A percentile compares a stretch with the other conserved stretches of the same genome.
phyloP scores from a whole-genome alignment of 2,113 vertebrate species.

The Podiceps cristatus region DNA sequence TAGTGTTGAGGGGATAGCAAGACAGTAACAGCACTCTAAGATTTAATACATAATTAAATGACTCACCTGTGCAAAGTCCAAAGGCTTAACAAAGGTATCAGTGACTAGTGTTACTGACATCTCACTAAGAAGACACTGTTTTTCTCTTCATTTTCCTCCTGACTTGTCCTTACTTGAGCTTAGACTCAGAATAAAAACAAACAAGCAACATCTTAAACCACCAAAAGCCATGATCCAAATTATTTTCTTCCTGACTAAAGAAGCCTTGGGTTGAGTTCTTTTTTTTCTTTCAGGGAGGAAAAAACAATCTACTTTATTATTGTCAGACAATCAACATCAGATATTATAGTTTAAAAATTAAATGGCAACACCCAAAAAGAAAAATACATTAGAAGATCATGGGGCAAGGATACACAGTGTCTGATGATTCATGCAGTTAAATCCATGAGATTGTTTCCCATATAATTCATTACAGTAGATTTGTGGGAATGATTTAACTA shows the following conservation, averaged over 20 bases:
- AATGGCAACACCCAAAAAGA: neutral
- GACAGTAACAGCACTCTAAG: neutral
- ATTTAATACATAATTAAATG: neutral
- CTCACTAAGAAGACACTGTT: neutral
- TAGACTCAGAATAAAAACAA: neutral
- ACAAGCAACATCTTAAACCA: neutral
- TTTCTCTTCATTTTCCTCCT: neutral
- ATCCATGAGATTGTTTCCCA: neutral
- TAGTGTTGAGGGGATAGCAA: neutral
- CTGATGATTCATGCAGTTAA: neutral
- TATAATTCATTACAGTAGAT: neutral
- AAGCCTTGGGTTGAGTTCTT: neutral
- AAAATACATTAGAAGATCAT: neutral
- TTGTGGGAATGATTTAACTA: neutral
- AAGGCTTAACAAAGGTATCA: neutral
- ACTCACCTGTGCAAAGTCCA: neutral
- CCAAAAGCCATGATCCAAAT: neutral
- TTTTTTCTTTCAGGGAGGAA: neutral
- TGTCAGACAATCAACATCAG: neutral
- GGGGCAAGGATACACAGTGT: neutral
- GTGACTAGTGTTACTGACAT: neutral
- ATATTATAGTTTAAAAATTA: neutral
- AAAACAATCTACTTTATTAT: neutral
- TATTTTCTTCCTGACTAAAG: neutral
- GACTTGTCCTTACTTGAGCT: rapidly evolving